phyloP scores from a whole-genome alignment of 2,888 invertebrate species.

The Aelia acuminata region DNA sequence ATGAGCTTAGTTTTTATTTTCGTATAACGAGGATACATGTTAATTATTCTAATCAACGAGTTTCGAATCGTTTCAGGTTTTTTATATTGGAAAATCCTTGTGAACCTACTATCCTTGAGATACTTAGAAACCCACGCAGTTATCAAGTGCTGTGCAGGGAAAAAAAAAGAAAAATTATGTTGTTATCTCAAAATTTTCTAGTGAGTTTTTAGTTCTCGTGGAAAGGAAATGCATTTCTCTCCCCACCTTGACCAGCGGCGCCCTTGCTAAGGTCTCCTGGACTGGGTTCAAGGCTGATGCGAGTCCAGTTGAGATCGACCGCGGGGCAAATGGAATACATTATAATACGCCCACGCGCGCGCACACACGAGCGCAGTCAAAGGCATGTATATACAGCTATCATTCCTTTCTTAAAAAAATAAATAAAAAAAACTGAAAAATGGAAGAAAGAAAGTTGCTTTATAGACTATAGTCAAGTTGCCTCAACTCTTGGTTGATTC shows the following conservation, averaged over 20 bases:
- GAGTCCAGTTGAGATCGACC: background rate
- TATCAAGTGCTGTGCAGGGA: background rate
- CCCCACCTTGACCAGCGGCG: background rate
- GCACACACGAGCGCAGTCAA: background rate
- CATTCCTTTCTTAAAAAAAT: background rate
- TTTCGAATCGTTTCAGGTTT: no score
- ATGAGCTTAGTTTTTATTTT: no score
- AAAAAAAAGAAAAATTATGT: no score
- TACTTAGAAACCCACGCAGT: background rate
- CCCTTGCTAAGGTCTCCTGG: background rate
- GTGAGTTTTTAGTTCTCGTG: no score
- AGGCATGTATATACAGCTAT: background rate
- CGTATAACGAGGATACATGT: no score
- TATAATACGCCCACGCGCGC: background rate
- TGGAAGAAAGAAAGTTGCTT: no score
- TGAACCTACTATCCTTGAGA: background rate
- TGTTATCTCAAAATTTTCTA: no score
- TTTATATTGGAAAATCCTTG: background rate
- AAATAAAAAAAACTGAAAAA: background rate
- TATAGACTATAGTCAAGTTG: no score
- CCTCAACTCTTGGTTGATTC: no score
- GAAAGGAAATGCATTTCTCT: conserved; percentile 17
- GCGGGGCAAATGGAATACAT: background rate
- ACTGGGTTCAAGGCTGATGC: conserved; percentile 9
- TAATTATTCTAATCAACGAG: no score